Base-by-base conservation (phyloP, 1,140 invertebrate species). In the Lasioglossum baleicum region DNA sequence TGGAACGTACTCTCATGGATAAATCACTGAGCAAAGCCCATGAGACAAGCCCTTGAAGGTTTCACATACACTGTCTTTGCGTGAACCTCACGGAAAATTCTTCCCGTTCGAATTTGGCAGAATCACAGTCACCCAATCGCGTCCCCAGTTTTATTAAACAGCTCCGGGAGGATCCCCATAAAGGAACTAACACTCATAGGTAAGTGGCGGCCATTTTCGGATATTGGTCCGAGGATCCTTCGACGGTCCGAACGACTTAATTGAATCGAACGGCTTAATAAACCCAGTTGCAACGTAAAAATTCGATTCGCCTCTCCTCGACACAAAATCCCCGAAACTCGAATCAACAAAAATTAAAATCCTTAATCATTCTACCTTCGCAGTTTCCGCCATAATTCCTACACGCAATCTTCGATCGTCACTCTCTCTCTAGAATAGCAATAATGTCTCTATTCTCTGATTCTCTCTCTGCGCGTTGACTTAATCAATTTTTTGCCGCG, bases 61-160 rank as follows among this genome's bases (percentile, higher is more conserved):
- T 80, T 80, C 77, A 74, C 64, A 74, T 66, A 80, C 17, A 60
- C 40, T 71, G 13, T 44, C 53, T 80, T 80, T 74, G 71, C 63
- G 77, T 80, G 70, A 67, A 80, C 53, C 77, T 80, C 15, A 20
- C 35, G 53, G 4, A 10, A 51, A 51, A 42, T 10, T 15, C 4
- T n/a, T 58, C 8, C 20, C 56, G 35, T n/a, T n/a, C 20, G n/a
- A 58, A 8, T 58, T 58, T 20, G 7, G 6, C n/a, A 7, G n/a
- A n/a, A 53, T 53, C 51, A 53, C 51, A 53, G 51, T 53, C 15
- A 13, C 5, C 13, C 15, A 13, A 53, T 17, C 51, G 51, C 51
- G 5, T 53, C 5, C 51, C 2, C 2, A n/a, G 6, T n/a, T 58
- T 58, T n/a, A 58, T 58, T 58, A 56, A 56, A 56, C 17, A 20